phyloP scores from a whole-genome alignment of 2,797 vertebrate species.

The Karalla daura region DNA sequence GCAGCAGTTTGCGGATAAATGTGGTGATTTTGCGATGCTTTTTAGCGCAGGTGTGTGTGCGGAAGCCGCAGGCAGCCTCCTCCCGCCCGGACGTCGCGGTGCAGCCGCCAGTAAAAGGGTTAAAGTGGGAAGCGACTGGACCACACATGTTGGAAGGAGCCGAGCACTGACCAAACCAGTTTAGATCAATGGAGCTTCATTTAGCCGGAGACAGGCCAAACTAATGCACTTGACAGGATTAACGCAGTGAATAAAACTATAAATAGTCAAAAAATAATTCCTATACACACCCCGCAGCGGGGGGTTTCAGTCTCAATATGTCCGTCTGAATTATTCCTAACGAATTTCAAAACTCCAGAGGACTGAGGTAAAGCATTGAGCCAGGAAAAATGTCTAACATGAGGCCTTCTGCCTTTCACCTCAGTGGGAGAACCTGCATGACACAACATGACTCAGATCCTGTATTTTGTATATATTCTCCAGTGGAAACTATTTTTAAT shows the following conservation, averaged over 20 bases:
- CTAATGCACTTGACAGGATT: slow-evolving; percentile 60
- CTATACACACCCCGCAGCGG: slow-evolving; percentile 34
- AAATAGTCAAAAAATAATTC: slow-evolving; percentile 51
- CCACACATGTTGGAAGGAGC: slow-evolving; percentile 57
- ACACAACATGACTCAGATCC: background rate
- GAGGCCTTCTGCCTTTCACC: slow-evolving; percentile 8
- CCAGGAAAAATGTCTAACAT: background rate
- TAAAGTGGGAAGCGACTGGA: slow-evolving; percentile 36
- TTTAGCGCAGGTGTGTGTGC: background rate
- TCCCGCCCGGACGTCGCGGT: background rate
- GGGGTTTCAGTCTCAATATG: slow-evolving; percentile 38
- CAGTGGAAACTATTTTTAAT: background rate
- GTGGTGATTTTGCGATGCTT: background rate
- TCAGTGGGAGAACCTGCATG: slow-evolving; percentile 5
- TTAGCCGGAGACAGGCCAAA: slow-evolving; percentile 52
- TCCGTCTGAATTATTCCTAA: slow-evolving; percentile 59
- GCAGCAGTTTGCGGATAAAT: background rate
- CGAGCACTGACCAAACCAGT: slow-evolving; percentile 38
- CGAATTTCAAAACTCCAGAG: slow-evolving; percentile 54
- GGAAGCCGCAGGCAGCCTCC: background rate
- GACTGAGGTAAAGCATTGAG: background rate
- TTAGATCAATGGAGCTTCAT: slow-evolving; percentile 41
- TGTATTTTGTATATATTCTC: background rate
- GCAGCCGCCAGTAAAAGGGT: slow-evolving; percentile 39
- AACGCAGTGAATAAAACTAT: slow-evolving; percentile 38